These are phyloP conservation scores for Phenacoccus solenopsis DNA, from an alignment of 1,140 invertebrate species.

Conservation along the genomic window DNA sequence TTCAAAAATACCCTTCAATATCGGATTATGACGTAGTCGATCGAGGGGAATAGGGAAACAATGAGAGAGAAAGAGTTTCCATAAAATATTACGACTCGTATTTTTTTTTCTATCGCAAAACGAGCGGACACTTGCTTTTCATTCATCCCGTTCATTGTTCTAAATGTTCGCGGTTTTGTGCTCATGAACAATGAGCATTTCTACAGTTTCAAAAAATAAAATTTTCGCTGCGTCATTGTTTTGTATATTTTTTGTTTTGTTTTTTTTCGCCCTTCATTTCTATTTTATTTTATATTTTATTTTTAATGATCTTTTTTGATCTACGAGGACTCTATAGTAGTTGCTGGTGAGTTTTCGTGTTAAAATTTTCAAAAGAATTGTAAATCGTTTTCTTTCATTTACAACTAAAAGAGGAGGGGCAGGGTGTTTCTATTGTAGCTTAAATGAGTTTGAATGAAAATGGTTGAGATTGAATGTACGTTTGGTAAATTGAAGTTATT, in stretches of 20 bases:
- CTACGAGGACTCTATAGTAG: too few relatives aligned
- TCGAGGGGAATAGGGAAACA: too few relatives aligned
- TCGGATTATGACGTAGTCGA: too few relatives aligned
- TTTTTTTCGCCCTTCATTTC: not conserved
- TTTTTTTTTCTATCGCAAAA: not conserved
- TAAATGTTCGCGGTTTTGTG: slow-evolving; percentile 17
- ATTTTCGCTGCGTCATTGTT: slow-evolving; percentile 12
- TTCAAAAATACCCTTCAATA: too few relatives aligned
- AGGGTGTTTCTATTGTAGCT: too few relatives aligned
- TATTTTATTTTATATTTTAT: not conserved
- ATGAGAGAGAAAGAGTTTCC: not conserved
- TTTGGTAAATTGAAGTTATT: too few relatives aligned
- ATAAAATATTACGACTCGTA: not conserved
- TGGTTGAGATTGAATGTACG: too few relatives aligned
- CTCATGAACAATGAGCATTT: slow-evolving; percentile 15
- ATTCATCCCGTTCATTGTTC: slow-evolving; percentile 6
- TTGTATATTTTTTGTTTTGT: not conserved
- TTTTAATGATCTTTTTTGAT: slow-evolving; percentile 3
- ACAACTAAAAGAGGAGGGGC: too few relatives aligned
- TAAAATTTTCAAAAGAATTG: too few relatives aligned
- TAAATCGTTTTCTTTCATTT: too few relatives aligned
- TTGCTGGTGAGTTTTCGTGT: too few relatives aligned
- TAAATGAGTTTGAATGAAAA: too few relatives aligned
- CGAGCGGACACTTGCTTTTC: slow-evolving; percentile 12
- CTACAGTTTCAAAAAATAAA: slow-evolving; percentile 4